Percentiles rank a stretch among this genome's conserved stretches.
Evolutionary conservation across 2,888 invertebrate genomes (phyloP).

Genomic region (Gastracanthus pulcherrimus): DNA sequence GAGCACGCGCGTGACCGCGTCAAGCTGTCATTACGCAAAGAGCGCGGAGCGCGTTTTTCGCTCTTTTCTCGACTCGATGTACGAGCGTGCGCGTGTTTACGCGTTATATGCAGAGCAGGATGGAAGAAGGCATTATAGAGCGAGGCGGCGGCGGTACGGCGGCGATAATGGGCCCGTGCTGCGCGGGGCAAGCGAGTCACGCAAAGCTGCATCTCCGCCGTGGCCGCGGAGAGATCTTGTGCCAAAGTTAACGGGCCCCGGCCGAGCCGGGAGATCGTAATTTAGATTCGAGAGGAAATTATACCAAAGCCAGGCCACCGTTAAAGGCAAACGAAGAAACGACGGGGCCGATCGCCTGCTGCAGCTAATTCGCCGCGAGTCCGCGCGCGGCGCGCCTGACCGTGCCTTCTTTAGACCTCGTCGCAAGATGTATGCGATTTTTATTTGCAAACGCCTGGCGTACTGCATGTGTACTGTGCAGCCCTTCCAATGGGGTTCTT

Average conservation of each 20-base stretch:
- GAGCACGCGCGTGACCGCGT: background rate
- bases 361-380: too few relatives aligned
- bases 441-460: too few relatives aligned
- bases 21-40: background rate
- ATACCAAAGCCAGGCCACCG: slow-evolving; percentile 37
- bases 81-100: background rate
- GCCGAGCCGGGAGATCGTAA: slow-evolving; percentile 42
- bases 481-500: background rate
- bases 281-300: slow-evolving; percentile 54
- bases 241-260: slow-evolving; percentile 51
- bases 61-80: background rate
- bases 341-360: too few relatives aligned
- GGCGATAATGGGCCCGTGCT: slow-evolving; percentile 5
- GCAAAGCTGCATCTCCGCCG: slow-evolving; percentile 38
- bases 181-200: slow-evolving; percentile 28
- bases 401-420: too few relatives aligned
- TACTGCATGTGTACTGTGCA: background rate
- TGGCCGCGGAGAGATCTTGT: slow-evolving; percentile 24
- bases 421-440: too few relatives aligned
- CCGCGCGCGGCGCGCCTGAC: too few relatives aligned
- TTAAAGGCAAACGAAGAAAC: slow-evolving; percentile 34
- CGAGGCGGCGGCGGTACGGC: background rate
- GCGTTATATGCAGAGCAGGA: background rate
- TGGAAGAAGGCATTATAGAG: slow-evolving; percentile 1
- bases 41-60: background rate